A percentile compares a stretch with the other conserved stretches of the same genome.
These are phyloP conservation scores for Tetranychus piercei DNA, from an alignment of 2,888 invertebrate genomes.

Conservation along the genomic window DNA sequence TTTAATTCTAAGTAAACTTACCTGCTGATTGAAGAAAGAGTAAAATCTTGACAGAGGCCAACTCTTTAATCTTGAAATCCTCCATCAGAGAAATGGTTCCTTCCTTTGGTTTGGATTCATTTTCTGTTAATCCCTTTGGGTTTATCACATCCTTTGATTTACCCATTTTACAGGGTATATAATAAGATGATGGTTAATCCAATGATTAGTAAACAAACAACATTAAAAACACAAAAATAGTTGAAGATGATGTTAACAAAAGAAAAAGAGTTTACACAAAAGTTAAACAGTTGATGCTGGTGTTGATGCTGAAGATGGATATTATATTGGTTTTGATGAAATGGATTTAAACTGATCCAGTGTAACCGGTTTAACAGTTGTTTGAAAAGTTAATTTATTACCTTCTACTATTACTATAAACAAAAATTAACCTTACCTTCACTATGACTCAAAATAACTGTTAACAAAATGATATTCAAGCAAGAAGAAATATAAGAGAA, in stretches of 20 bases:
- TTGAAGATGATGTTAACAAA: neutral
- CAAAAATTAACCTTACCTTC: neutral
- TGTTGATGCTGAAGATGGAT: too few species aligned
- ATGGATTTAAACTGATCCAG: neutral
- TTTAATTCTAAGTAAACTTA: neutral
- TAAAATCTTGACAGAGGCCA: constrained; percentile 51
- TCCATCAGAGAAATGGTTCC: constrained; percentile 31
- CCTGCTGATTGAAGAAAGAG: constrained; percentile 55
- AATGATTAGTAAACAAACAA: neutral
- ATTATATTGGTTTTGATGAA: neutral
- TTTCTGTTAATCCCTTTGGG: neutral
- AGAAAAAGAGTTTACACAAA: neutral
- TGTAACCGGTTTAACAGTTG: neutral
- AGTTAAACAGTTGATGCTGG: neutral
- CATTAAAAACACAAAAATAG: neutral
- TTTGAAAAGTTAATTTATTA: neutral
- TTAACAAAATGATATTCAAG: neutral
- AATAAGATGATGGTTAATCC: neutral
- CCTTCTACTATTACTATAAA: neutral
- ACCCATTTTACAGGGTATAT: neutral
- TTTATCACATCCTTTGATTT: neutral
- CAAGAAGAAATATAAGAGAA: neutral
- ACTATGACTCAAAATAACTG: neutral
- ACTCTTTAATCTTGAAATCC: constrained; percentile 51
- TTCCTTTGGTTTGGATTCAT: neutral